These are phyloP conservation scores for Harpalus rufipes DNA, from an alignment of 2,888 invertebrate species.

Conservation along the genomic window DNA sequence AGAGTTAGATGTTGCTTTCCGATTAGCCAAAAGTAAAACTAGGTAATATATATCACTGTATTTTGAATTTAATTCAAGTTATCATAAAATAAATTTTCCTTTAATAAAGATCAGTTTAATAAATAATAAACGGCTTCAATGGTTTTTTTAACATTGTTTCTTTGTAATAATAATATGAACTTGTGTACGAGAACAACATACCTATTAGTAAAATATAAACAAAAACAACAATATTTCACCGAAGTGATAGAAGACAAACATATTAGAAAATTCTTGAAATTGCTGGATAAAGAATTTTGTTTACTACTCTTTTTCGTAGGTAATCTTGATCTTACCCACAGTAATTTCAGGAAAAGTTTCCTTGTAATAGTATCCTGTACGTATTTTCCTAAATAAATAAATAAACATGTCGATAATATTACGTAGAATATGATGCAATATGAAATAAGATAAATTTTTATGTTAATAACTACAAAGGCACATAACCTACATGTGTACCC, in stretches of 20 bases:
- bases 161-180: not conserved
- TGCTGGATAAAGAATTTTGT: not conserved
- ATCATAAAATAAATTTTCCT: too few species aligned
- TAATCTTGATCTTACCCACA: not conserved
- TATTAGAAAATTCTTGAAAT: not conserved
- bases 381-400: slow-evolving; percentile 1
- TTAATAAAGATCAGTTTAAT: too few species aligned
- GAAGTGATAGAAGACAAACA: not conserved
- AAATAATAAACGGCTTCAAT: too few species aligned
- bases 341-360: not conserved
- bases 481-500: not conserved
- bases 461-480: not conserved
- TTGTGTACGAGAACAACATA: not conserved
- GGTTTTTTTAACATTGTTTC: too few species aligned
- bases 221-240: not conserved
- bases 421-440: slow-evolving; percentile 9
- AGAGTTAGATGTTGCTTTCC: too few species aligned
- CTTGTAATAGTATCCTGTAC: not conserved
- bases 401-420: slow-evolving; percentile 2
- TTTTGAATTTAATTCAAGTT: too few species aligned
- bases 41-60: too few species aligned
- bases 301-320: not conserved
- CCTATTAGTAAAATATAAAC: not conserved
- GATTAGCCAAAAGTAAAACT: too few species aligned
- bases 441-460: not conserved